A percentile compares a stretch with the other conserved stretches of the same genome.
These are phyloP conservation scores for Haliaeetus leucogaster DNA, from an alignment of 2,113 vertebrate species.

Conservation along the genomic window DNA sequence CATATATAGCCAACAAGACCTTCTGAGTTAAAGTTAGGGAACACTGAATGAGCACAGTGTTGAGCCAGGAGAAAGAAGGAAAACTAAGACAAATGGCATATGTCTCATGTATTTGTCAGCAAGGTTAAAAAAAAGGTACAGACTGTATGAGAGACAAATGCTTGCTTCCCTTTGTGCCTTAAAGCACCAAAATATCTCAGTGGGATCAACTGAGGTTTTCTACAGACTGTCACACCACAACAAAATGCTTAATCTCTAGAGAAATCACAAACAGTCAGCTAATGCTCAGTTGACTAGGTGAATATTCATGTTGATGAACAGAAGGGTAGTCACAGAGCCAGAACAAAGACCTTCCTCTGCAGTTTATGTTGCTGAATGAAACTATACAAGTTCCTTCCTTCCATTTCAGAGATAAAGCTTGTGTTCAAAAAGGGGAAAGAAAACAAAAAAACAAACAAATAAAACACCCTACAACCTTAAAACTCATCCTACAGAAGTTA, in stretches of 20 bases:
- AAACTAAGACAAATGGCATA: constrained; percentile 6
- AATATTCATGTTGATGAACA: not conserved
- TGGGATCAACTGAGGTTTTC: constrained; percentile 8
- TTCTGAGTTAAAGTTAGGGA: not conserved
- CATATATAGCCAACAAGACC: not conserved
- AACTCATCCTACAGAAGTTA: not conserved
- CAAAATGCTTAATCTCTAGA: not conserved
- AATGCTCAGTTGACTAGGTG: not conserved
- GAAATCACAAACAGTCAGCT: not conserved
- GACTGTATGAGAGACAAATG: not conserved
- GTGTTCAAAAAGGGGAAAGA: not conserved
- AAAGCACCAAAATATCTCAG: constrained; percentile 1
- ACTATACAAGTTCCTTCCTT: not conserved
- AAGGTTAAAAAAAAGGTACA: constrained; percentile 4
- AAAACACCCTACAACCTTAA: not conserved
- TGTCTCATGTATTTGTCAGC: not conserved
- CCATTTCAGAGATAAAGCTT: not conserved
- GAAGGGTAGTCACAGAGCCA: not conserved
- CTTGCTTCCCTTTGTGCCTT: constrained; percentile 6
- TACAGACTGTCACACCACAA: constrained; percentile 5
- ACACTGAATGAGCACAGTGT: not conserved
- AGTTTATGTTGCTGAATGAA: not conserved
- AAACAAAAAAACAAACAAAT: not conserved
- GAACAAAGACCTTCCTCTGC: not conserved
- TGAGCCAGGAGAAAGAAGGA: not conserved